Evolutionary conservation across 1,140 invertebrate genomes (phyloP), one percentile per base, ranked within the genome.

Genomic region (Limonius californicus): DNA sequence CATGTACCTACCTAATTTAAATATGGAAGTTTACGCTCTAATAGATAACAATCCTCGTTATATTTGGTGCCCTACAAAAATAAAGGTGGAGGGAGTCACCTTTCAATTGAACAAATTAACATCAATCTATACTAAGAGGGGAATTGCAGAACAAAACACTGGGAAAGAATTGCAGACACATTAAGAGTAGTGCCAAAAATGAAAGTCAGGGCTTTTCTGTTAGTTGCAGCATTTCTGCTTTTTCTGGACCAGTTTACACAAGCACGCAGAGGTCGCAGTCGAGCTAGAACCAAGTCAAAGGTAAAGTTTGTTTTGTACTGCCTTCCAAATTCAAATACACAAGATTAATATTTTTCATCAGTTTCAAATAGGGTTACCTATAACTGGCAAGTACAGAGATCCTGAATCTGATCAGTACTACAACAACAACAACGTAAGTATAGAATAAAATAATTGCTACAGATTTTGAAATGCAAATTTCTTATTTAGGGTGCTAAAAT

Each of bases 381-480:
- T 92, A 20, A 92, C 90, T 12, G 90, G 90, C 54, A 91, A 92
- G 78, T 92, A 92, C 68, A 79, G 90, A 63, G 90, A 92, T 79
- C 88, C 89, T 1, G 90, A 92, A 75, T 90, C 89, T 2, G 89
- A 92, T 78, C 86, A 90, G 68, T 93, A 93, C 74, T 94, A 92
- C 76, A 92, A 92, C 68, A 92, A 92, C 68, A 87, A 91, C 57
- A 86, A 92, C 75, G 90, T 92, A 81, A 84, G 87, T 85, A 70
- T 11, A 50, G 4, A n/a, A n/a, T n/a, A n/a, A n/a, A n/a, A n/a
- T n/a, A n/a, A n/a, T n/a, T n/a, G n/a, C n/a, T n/a, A n/a, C n/a
- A n/a, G n/a, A n/a, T n/a, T n/a, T n/a, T n/a, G n/a, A n/a, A n/a
- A n/a, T n/a, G n/a, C n/a, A n/a, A n/a, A n/a, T n/a, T n/a, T n/a